Percentiles rank a stretch among this genome's conserved stretches.
Conservation (phyloP, 2,888 invertebrate genomes). For the Ophioninae sp. region DNA sequence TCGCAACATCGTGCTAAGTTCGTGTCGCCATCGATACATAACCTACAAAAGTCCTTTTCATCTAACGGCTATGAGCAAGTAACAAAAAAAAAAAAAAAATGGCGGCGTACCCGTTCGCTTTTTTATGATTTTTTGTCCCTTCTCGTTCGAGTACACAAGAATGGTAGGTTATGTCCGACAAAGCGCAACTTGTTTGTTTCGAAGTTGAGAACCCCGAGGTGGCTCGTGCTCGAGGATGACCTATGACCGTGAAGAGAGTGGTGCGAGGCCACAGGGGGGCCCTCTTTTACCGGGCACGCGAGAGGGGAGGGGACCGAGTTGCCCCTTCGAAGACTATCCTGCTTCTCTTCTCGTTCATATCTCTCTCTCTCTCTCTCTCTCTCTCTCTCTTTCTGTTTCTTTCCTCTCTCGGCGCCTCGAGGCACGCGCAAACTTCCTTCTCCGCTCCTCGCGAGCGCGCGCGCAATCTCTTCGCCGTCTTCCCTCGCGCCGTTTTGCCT, state of each 20-base stretch:
- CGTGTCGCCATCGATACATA: not conserved
- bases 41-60: not conserved
- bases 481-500: slow-evolving; percentile 30
- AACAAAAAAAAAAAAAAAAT: not conserved
- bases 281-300: slow-evolving; percentile 75
- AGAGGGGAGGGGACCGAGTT: slow-evolving; percentile 60
- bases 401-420: slow-evolving; percentile 70
- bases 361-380: slow-evolving; percentile 34
- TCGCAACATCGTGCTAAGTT: not conserved
- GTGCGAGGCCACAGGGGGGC: slow-evolving; percentile 73
- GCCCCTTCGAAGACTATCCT: slow-evolving; percentile 47
- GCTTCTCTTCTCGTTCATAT: slow-evolving; percentile 48
- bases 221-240: slow-evolving; percentile 80
- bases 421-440: slow-evolving; percentile 78
- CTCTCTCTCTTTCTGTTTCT: slow-evolving; percentile 26
- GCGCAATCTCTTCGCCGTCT: slow-evolving; percentile 42
- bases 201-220: slow-evolving; percentile 77
- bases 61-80: not conserved
- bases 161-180: not conserved
- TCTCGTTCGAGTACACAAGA: not conserved
- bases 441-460: slow-evolving; percentile 12
- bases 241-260: slow-evolving; percentile 79
- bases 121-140: not conserved
- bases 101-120: not conserved
- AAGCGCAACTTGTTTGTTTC: slow-evolving; percentile 29